Base-by-base conservation (phyloP, 1,140 invertebrate species). In the Stenopsyche tienmushanensis region DNA sequence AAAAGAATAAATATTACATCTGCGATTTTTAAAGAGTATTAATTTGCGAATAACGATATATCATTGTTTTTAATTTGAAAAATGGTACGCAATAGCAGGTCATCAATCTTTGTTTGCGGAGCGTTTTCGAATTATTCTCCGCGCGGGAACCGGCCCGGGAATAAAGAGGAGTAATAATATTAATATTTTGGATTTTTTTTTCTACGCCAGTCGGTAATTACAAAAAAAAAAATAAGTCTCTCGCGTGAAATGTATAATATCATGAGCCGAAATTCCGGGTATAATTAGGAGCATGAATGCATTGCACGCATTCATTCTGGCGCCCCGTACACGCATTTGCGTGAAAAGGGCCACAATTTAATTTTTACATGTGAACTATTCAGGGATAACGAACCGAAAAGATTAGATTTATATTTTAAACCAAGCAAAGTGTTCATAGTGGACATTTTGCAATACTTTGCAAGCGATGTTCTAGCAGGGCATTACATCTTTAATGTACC, bases 41-140 rank as follows among this genome's bases (percentile, higher is more conserved):
- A n/a, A n/a, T 57, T 57, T 21, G 42, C 39, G 42, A 57, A 57
- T 57, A 57, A 42, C 54, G 29, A 57, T 57, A 57, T 42, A 57
- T 57, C 54, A 57, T 42, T 42, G 54, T 57, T 57, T 57, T 42
- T 42, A 57, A 57, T 57, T 39, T 57, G 39, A 57, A 57, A 39
- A 29, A 57, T 42, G 24, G 23, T 39, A 57, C 54, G 54, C 18
- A 57, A 57, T 18, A n/a, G 29, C 50, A 15, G 50, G 50, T 57
- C 54, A 57, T 57, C 54, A 57, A 57, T 57, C 54, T 57, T 57
- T 57, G 54, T 57, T 57, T 34, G 24, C 29, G 54, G n/a, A 10
- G 39, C 21, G 21, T 57, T 57, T 57, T 57, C 54, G 42, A 42
- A 57, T 57, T 42, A 57, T 57, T 57, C 34, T 55, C 3, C 54